Conservation (phyloP, 2,888 invertebrate genomes). For the Stegana nigrithorax region DNA sequence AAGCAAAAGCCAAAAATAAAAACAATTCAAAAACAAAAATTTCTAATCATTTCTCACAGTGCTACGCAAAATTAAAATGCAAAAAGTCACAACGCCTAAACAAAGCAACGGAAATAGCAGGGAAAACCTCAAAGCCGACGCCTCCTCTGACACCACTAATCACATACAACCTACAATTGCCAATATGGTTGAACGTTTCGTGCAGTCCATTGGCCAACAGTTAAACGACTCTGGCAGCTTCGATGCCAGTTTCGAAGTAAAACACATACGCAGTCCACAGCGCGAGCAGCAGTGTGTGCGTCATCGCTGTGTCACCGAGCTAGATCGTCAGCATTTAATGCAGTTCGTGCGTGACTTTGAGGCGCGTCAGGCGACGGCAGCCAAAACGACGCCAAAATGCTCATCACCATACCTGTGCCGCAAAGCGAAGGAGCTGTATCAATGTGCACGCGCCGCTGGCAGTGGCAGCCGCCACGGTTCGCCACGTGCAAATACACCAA, state of each 20-base stretch:
- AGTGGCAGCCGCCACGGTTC: slow-evolving; percentile 48
- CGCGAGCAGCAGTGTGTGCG: slow-evolving; percentile 33
- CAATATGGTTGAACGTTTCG: slow-evolving; percentile 66
- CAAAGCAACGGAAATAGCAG: slow-evolving; percentile 27
- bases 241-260: slow-evolving; percentile 67
- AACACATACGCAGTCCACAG: slow-evolving; percentile 57
- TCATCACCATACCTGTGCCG: slow-evolving; percentile 51
- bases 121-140: slow-evolving; percentile 9
- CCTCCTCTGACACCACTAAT: no score
- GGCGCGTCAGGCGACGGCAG: slow-evolving; percentile 41
- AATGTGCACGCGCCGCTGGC: slow-evolving; percentile 33
- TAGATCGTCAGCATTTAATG: slow-evolving; percentile 62
- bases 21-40: slow-evolving; percentile 7
- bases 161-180: no score
- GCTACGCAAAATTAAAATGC: slow-evolving; percentile 9
- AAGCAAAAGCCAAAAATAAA: slow-evolving; percentile 17
- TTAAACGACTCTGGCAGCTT: slow-evolving; percentile 67
- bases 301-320: slow-evolving; percentile 62
- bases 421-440: slow-evolving; percentile 52
- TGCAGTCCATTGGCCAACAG: slow-evolving; percentile 62
- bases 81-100: slow-evolving; percentile 35
- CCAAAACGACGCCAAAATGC: slow-evolving; percentile 48
- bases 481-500: slow-evolving; percentile 32
- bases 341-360: slow-evolving; percentile 64
- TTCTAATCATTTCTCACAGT: not conserved